Conservation (phyloP, 2,113 vertebrate species). For the Ameiurus melas region DNA sequence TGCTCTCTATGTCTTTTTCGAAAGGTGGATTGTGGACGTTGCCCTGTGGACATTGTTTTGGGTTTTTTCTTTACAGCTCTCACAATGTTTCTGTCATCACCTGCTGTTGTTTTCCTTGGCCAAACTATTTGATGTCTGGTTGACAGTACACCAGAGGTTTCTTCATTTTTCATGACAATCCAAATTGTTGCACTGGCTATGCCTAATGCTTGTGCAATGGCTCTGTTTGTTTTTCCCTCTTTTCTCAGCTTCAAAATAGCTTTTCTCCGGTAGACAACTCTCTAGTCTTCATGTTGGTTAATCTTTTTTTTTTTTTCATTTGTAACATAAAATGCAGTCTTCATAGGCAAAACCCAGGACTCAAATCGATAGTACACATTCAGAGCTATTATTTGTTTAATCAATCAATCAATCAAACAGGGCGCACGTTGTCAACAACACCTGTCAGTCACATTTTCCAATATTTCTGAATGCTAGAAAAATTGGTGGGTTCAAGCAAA, state of each 20-base stretch:
- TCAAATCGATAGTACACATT: not conserved
- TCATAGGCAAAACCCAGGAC: not conserved
- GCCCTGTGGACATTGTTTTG: not conserved
- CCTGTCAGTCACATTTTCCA: not conserved
- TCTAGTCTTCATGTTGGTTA: not conserved
- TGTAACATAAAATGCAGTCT: not conserved
- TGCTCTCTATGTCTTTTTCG: no score
- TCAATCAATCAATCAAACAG: not conserved
- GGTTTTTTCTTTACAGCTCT: not conserved
- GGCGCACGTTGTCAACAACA: not conserved
- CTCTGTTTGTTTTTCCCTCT: not conserved
- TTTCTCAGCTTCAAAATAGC: not conserved
- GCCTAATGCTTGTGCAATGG: not conserved
- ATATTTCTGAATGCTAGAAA: not conserved
- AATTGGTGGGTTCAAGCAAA: not conserved
- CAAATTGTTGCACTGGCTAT: not conserved
- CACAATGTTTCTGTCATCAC: no score
- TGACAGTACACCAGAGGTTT: not conserved
- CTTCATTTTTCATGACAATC: not conserved
- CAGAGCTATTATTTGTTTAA: not conserved
- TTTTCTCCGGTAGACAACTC: not conserved
- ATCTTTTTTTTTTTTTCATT: not conserved
- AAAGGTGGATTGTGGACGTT: no score
- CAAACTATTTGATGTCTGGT: not conserved
- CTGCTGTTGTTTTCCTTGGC: no score